Evolutionary conservation across 2,797 vertebrate species (phyloP), one percentile per base, ranked within the genome.

Genomic region (Pterois miles): DNA sequence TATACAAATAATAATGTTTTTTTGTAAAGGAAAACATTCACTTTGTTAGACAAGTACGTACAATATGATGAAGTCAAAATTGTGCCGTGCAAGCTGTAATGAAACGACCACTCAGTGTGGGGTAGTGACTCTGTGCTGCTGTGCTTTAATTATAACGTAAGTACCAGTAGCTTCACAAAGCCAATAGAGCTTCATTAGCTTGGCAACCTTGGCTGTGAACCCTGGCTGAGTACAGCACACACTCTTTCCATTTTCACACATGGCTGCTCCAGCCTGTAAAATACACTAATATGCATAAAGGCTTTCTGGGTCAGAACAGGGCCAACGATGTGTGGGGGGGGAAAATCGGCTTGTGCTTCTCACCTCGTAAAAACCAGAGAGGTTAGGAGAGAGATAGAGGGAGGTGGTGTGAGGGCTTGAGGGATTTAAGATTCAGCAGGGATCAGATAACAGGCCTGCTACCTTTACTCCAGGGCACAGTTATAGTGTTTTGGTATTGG

Each of bases 281-380:
- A 89, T 67, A 72, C n/a, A 80, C 75, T 80, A 89, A 90, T 91
- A 89, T 87, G 84, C 80, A 81, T 59, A 78, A 48, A 80, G 63
- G 71, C 53, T 87, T 79, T 82, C 65, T 86, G 82, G 73, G 88
- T 89, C 80, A 74, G 85, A 81, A 81, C 56, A 27, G 67, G 74
- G 33, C 72, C 70, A 57, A 29, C 23, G 2, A 46, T 65, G 71
- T 76, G 79, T 68, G 57, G 62, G 71, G 65, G 79, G 71, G 74
- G 66, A 4, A 69, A 78, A 74, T 86, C 50, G 36, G 80, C 90
- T 92, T 89, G 81, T 76, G 88, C 88, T 88, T 92, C 85, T 87
- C 91, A 91, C 91, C 76, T 92, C 88, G 74, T 93, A 93, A 92
- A 50, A 91, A 84, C 65, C 60, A 60, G 66, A 83, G 81, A 48